These are phyloP conservation scores for Deilephila porcellus DNA, from an alignment of 2,888 invertebrate genomes.

Conservation along the genomic window DNA sequence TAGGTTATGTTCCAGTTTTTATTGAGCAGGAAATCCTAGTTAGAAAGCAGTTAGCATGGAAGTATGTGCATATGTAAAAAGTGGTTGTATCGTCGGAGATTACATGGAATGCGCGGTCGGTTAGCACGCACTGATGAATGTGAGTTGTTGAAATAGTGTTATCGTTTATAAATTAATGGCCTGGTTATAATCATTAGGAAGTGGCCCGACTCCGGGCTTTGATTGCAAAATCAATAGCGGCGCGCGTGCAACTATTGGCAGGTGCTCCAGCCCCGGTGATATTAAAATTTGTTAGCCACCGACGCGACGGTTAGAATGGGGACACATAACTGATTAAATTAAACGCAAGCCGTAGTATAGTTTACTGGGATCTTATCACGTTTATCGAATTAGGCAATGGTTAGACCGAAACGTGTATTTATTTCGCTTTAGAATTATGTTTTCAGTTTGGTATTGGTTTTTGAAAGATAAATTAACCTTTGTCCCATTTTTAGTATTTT, in stretches of 20 bases:
- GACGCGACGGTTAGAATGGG: conserved; percentile 58
- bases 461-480: too few relatives aligned
- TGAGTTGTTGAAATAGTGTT: conserved; percentile 43
- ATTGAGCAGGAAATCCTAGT: conserved; percentile 50
- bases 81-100: conserved; percentile 39
- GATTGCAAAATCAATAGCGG: conserved; percentile 79
- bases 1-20: conserved; percentile 47
- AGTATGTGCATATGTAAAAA: conserved; percentile 42
- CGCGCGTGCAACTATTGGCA: conserved; percentile 67
- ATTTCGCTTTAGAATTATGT: too few relatives aligned
- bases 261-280: conserved; percentile 64
- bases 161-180: conserved; percentile 62
- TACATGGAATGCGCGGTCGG: conserved; percentile 29
- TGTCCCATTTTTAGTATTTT: too few relatives aligned
- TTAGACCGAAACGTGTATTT: too few relatives aligned
- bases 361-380: background rate
- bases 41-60: conserved; percentile 42
- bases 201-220: conserved; percentile 66
- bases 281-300: conserved; percentile 67
- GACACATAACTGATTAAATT: conserved; percentile 56
- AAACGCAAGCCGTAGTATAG: background rate
- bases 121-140: conserved; percentile 37
- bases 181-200: conserved; percentile 58
- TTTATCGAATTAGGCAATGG: too few relatives aligned
- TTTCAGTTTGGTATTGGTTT: too few relatives aligned